These are phyloP conservation scores for Palythoa heliodiscus DNA, from an alignment of 92 coral and sea anemone species.

Conservation along the genomic window DNA sequence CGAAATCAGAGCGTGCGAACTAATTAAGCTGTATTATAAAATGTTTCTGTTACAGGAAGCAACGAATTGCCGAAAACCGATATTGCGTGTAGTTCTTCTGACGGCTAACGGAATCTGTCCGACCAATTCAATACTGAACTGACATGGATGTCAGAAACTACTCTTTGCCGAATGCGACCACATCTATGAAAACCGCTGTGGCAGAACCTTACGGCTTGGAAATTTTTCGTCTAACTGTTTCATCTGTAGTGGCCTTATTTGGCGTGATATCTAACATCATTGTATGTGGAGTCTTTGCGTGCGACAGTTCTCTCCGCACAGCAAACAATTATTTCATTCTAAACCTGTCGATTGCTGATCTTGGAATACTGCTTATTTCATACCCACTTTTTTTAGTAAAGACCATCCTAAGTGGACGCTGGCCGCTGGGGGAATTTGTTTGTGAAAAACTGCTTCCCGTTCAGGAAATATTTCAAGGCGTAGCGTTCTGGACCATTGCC, in stretches of 20 bases:
- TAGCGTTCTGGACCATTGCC: background rate
- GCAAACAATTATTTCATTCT: slow-evolving; percentile 12
- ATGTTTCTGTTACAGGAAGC: too few species aligned
- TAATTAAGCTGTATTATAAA: too few species aligned
- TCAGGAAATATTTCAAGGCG: slow-evolving; percentile 6
- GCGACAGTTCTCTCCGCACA: background rate
- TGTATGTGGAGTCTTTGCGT: background rate
- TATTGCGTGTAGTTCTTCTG: too few species aligned
- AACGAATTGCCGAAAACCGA: too few species aligned
- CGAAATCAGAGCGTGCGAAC: too few species aligned
- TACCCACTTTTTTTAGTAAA: background rate
- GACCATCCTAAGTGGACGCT: background rate
- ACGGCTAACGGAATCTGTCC: too few species aligned
- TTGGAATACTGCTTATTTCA: background rate
- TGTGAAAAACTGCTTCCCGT: background rate
- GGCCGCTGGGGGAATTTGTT: slow-evolving; percentile 5
- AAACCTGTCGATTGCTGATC: slow-evolving; percentile 5
- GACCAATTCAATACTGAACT: background rate
- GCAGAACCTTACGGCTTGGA: background rate
- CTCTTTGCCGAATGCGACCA: background rate
- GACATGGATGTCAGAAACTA: background rate
- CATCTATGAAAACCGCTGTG: background rate
- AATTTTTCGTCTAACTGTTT: background rate
- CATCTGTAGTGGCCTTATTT: background rate
- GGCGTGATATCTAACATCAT: background rate